Percentiles rank a stretch among this genome's conserved stretches.
Conservation (phyloP, 1,140 invertebrate species). For the Samia ricini region DNA sequence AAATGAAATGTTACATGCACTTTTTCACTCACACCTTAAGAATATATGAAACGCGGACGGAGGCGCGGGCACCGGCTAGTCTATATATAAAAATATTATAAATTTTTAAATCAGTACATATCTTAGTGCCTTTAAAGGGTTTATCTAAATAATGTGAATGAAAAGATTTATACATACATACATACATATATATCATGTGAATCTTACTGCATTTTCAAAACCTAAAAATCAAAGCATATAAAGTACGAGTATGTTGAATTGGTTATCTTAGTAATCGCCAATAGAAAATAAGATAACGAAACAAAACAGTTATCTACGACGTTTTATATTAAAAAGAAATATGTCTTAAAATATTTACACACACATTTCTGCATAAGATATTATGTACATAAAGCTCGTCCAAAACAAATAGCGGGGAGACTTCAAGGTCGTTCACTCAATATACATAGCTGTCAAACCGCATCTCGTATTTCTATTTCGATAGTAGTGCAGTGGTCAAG, state of each 20-base stretch:
- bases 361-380: neutral
- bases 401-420: conserved; percentile 2
- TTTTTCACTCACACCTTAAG: too few relatives aligned
- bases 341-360: neutral
- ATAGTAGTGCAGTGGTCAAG: conserved; percentile 29
- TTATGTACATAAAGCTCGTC: neutral
- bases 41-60: too few relatives aligned
- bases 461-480: conserved; percentile 32
- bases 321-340: neutral
- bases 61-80: too few relatives aligned
- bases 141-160: too few relatives aligned
- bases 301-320: neutral
- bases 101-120: too few relatives aligned
- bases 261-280: neutral
- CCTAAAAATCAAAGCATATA: neutral
- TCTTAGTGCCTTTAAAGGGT: too few relatives aligned
- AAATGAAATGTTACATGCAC: too few relatives aligned
- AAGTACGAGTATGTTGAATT: neutral
- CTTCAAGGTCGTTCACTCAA: conserved; percentile 26
- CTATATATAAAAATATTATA: too few relatives aligned
- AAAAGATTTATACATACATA: too few relatives aligned
- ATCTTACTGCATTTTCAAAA: too few relatives aligned
- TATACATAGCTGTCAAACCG: conserved; percentile 17
- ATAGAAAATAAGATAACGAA: neutral
- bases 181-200: too few relatives aligned